phyloP scores from a whole-genome alignment of 2,797 vertebrate genomes.

The Crypturellus tataupa region DNA sequence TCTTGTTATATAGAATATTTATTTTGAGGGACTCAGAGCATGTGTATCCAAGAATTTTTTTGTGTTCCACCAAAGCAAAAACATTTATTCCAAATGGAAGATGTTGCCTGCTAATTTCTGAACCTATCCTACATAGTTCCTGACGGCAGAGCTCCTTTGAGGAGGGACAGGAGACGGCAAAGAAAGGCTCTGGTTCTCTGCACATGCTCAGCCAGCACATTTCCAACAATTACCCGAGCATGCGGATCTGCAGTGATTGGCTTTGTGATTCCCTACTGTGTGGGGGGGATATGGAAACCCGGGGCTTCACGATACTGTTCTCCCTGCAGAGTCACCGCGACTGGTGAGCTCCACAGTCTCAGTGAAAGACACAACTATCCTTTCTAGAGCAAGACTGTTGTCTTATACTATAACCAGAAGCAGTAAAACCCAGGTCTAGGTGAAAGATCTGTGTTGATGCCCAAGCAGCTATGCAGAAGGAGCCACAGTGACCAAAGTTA shows the following conservation, averaged over 20 bases:
- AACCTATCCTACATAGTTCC: background rate
- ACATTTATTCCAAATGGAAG: background rate
- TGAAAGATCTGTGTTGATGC: background rate
- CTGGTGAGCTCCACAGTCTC: background rate
- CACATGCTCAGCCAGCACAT: background rate
- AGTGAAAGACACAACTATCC: background rate
- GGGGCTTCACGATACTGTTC: background rate
- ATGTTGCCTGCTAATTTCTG: background rate
- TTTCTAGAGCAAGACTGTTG: background rate
- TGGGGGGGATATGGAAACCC: background rate
- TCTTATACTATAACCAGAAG: background rate
- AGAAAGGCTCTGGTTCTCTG: background rate
- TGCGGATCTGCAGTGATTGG: background rate
- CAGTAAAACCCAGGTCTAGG: background rate
- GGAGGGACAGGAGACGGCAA: background rate
- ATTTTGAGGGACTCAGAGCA: background rate
- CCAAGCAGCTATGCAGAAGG: background rate
- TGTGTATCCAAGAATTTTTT: background rate
- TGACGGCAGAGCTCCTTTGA: background rate
- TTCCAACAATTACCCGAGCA: background rate
- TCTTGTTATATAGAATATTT: background rate
- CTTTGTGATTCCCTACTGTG: rapidly evolving
- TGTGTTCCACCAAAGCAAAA: background rate
- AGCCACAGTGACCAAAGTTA: background rate
- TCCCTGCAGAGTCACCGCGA: background rate